Base-by-base conservation (phyloP, 2,797 vertebrate species). In the Siniperca undulata region DNA sequence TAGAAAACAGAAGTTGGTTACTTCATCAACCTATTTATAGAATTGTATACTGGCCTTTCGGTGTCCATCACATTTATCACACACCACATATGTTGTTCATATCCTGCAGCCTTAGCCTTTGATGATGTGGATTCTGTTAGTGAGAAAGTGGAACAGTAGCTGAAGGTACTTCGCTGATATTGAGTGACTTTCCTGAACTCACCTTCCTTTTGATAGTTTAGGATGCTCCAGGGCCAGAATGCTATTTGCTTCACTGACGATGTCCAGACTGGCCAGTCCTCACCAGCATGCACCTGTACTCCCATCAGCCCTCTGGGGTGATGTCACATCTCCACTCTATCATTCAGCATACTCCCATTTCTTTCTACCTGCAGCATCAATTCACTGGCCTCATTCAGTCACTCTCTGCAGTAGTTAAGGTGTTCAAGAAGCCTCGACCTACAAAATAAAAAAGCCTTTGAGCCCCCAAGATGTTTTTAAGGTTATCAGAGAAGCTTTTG, bases 331-430 rank as follows among this genome's bases (percentile, higher is more conserved):
- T 80, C 60, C 34, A 44, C 46, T 73, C 40, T 84, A 81, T 93
- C 86, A 89, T 82, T 89, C 86, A 82, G 59, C 24, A 1, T 61
- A 71, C 72, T 88, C 64, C 38, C 44, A 74, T 78, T 80, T 81
- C 69, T 84, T 73, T 75, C 36, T 79, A 92, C 82, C 88, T 89
- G 85, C 81, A 85, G 85, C 88, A 83, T 83, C 87, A 90, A 86
- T 91, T 78, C 83, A 72, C 76, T 88, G 90, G 50, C 89, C 92
- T 91, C 84, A 91, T 92, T 93, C 93, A 84, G 86, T 93, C 91
- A 90, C 6, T 55, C 20, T 59, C 70, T 73, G 70, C 55, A 68
- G 17, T 17, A 82, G 69, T 77, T 82, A 83, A 88, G 76, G 64
- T 91, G 76, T 75, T 84, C 66, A 81, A 85, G n/a, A 87, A 80